Base-by-base conservation (phyloP, 2,888 invertebrate species). In the Apotomis capreana region DNA sequence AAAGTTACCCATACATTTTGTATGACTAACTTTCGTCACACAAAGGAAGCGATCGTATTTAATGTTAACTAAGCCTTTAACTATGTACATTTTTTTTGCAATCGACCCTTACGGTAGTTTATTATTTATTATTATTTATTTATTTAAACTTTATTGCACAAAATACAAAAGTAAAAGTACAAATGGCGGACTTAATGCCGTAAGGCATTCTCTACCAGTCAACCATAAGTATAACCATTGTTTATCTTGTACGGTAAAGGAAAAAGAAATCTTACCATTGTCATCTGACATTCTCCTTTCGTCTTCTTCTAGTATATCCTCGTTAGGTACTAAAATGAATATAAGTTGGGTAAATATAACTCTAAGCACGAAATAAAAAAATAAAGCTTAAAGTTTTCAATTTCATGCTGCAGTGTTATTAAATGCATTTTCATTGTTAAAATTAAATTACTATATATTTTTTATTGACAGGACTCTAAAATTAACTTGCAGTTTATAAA, bases 281-380 rank as follows among this genome's bases (percentile, higher is more conserved):
- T 92, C 93, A 74, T 91, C 91, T 1, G 92, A 91, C 79, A 92
- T 78, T 84, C 93, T 85, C 69, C 89, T 86, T 80, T 94, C 94
- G 64, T 94, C 94, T 77, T 94, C 94, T 85, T 94, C 94, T 44
- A 94, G 84, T 72, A 94, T 94, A 75, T 94, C 94, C 75, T 94
- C 94, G 78, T 93, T 93, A 60, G 94, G 94, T 70, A 94, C 94
- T 94, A 85, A 80, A 91, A 90, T 70, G 55, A 55, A 76, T 78
- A 80, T 79, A 78, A 77, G 77, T 73, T 37, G 9, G 40, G 46
- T 70, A 46, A 58, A 49, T 40, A 40, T 60, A 9, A 75, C 8
- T n/a, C n/a, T n/a, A n/a, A n/a, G n/a, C 0, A 52, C 37, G 13
- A 9, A 63, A 0, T 6, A 51, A 51, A 49, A 26, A 26, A 13